Evolutionary conservation across 2,888 invertebrate species (phyloP).

Genomic region (Mesopsocus fuscifrons): DNA sequence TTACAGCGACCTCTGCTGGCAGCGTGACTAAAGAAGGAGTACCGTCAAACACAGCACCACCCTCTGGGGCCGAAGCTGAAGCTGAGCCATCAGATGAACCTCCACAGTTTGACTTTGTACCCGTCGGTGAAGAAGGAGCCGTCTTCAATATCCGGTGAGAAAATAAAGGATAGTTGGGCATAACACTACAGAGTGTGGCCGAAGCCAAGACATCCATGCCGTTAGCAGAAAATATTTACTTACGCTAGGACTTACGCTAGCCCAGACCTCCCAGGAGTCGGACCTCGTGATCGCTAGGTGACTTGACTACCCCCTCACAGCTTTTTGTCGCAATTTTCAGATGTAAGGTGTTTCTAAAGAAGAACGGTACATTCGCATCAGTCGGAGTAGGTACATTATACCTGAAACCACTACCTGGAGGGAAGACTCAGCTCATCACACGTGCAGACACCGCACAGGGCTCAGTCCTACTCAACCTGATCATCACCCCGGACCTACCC

Average conservation of each 20-base stretch:
- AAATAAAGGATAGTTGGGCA: too few species aligned
- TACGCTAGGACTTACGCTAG: too few species aligned
- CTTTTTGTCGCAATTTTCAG: too few species aligned
- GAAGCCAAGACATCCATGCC: too few species aligned
- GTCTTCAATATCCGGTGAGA: conserved; percentile 54
- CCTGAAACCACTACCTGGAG: conserved; percentile 56
- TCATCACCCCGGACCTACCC: conserved; percentile 50
- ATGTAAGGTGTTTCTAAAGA: conserved; percentile 84
- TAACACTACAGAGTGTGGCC: too few species aligned
- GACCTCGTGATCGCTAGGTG: too few species aligned
- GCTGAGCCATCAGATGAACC: conserved; percentile 65
- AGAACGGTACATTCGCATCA: conserved; percentile 56
- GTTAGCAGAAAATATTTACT: too few species aligned
- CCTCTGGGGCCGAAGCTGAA: conserved; percentile 31
- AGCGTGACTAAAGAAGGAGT: too few species aligned
- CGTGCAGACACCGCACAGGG: conserved; percentile 81
- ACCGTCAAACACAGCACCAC: conserved; percentile 16
- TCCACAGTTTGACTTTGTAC: conserved; percentile 68
- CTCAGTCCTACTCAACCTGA: conserved; percentile 68
- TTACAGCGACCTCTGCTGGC: too few species aligned
- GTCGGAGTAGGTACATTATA: conserved; percentile 81
- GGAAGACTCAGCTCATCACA: conserved; percentile 69
- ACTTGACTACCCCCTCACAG: too few species aligned
- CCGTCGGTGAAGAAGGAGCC: conserved; percentile 74
- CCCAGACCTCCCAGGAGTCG: too few species aligned